Percentiles rank a stretch among this genome's conserved stretches.
These are phyloP conservation scores for human DNA, from an alignment of 2,113 vertebrate genomes.

Conservation along the genomic window GRCh38 chr3:173339001-173339500, in stretches of 20 bases:
- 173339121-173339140: not conserved
- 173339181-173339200: not conserved
- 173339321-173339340: slow-evolving; percentile 8
- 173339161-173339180: not conserved
- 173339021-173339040: not conserved
- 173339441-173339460: not conserved
- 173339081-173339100: not conserved
- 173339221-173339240: not conserved
- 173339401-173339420: not conserved
- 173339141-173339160: not conserved
- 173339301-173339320: slow-evolving; percentile 35
- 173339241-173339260: not conserved
- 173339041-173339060: not conserved
- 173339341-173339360: slow-evolving; percentile 8
- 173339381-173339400: not conserved
- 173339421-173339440: slow-evolving; percentile 12
- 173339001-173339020: not conserved
- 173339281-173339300: slow-evolving; percentile 41
- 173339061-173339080: not conserved
- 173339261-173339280: slow-evolving; percentile 19
- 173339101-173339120: not conserved
- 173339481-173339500: not conserved
- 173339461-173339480: not conserved
- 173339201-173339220: not conserved
- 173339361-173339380: not conserved